These are phyloP conservation scores for Rhinolophus ferrumequinum DNA, from an alignment of 2,113 vertebrate genomes.

Conservation along the genomic window DNA sequence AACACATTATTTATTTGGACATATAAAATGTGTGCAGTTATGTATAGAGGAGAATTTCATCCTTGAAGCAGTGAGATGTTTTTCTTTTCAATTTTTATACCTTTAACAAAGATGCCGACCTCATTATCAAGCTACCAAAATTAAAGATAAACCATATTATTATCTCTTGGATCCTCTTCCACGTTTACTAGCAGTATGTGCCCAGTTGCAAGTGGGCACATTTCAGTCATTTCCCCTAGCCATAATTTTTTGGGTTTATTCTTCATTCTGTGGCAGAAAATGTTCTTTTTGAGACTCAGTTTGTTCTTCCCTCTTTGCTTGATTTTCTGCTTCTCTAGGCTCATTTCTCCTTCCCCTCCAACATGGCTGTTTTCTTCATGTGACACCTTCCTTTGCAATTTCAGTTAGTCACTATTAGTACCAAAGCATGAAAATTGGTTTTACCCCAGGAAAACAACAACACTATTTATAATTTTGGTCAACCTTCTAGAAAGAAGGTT, in stretches of 20 bases:
- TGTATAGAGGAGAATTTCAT: background rate
- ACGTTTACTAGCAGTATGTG: background rate
- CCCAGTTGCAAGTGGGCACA: background rate
- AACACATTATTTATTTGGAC: background rate
- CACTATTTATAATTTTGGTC: background rate
- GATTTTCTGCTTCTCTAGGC: background rate
- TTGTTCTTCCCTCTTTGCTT: background rate
- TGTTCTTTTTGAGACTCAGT: background rate
- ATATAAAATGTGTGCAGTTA: background rate
- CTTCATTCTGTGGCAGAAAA: background rate
- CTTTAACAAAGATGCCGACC: background rate
- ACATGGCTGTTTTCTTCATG: background rate
- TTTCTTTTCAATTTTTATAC: background rate
- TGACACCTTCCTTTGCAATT: background rate
- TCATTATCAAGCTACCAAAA: background rate
- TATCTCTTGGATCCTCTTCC: background rate
- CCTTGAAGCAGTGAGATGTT: background rate
- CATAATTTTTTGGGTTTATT: background rate
- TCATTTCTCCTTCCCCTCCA: background rate
- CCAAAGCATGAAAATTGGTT: background rate
- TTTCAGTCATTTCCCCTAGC: background rate
- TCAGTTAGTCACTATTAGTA: background rate
- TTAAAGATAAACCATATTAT: background rate
- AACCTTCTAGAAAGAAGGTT: conserved; percentile 26
- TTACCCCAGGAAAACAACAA: background rate